phyloP scores from a whole-genome alignment of 2,113 vertebrate species.

The Baryphthengus martii region DNA sequence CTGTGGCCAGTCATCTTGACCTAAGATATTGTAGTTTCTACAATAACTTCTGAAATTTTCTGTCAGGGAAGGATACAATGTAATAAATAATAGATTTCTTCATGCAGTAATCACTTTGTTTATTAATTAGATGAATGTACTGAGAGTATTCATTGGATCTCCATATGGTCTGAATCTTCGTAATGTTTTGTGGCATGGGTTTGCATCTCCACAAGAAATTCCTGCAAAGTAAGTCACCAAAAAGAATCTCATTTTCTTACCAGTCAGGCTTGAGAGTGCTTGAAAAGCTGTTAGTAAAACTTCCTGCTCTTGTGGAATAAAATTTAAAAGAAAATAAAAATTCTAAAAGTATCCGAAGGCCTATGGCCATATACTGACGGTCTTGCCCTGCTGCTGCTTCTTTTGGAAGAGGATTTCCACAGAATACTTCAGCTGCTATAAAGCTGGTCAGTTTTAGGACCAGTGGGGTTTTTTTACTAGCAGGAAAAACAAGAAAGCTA shows the following conservation, averaged over 20 bases:
- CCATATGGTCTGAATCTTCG: conserved; percentile 78
- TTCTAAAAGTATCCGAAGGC: background rate
- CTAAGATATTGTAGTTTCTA: background rate
- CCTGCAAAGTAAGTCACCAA: conserved; percentile 71
- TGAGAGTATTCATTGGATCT: conserved; percentile 76
- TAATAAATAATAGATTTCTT: background rate
- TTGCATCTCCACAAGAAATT: conserved; percentile 74
- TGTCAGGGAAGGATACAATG: background rate
- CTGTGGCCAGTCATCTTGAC: background rate
- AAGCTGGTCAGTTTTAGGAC: background rate
- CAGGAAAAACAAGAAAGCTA: background rate
- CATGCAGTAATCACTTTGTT: background rate
- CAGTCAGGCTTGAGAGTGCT: background rate
- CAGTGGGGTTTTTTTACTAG: background rate
- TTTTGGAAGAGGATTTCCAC: background rate
- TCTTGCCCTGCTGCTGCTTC: background rate
- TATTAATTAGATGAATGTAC: conserved; percentile 71
- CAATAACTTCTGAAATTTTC: background rate
- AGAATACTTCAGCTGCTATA: background rate
- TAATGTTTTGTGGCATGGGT: conserved; percentile 81
- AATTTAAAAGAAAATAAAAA: background rate
- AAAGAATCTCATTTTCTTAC: background rate
- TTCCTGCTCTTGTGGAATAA: background rate
- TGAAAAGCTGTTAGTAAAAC: background rate
- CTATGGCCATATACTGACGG: background rate